Base-by-base conservation (phyloP, 2,113 vertebrate species). In the Henicopernis longicauda region DNA sequence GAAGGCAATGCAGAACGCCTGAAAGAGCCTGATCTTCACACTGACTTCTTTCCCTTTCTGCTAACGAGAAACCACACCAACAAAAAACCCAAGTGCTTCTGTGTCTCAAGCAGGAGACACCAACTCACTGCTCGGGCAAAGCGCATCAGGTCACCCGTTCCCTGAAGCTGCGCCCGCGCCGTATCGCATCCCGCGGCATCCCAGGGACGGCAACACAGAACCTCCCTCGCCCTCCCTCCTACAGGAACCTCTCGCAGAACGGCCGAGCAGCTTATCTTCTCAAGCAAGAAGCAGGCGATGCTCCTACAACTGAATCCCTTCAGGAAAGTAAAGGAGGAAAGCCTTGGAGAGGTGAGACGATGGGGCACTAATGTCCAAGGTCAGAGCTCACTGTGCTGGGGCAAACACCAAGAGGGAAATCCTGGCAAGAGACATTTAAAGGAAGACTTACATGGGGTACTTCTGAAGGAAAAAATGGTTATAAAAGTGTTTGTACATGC, bases 61-160 rank as follows among this genome's bases (percentile, higher is more conserved):
- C 52, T 62, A 47, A 50, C 21, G 54, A 15, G 32, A 61, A 82
- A 58, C 21, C 40, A 62, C 4, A 13, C 20, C 52, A 44, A 54
- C 32, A 85, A 40, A 74, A 52, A 31, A 23, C 2, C 20, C 27
- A 26, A 23, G 29, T 7, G 5, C 29, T 50, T 62, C 50, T 52
- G 17, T 16, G 57, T 8, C 55, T 32, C 36, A 42, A 23, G 54
- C 26, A 38, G 36, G 32, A 38, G 45, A 20, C 45, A 13, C 12
- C 57, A 69, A 14, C 54, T 38, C 8, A 1, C 4, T 50, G 73
- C 18, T 63, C 6, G 9, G 65, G 40, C 52, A 42, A 29, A 47
- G 25, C 7, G 0, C 10, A 0, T 16, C 38, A 50, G 52, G 47
- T 13, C n/a, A 8, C 50, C 44, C 13, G 0, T 32, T 22, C 50